Evolutionary conservation across 2,888 invertebrate species (phyloP).

Genomic region (Diadegma fenestrale): DNA sequence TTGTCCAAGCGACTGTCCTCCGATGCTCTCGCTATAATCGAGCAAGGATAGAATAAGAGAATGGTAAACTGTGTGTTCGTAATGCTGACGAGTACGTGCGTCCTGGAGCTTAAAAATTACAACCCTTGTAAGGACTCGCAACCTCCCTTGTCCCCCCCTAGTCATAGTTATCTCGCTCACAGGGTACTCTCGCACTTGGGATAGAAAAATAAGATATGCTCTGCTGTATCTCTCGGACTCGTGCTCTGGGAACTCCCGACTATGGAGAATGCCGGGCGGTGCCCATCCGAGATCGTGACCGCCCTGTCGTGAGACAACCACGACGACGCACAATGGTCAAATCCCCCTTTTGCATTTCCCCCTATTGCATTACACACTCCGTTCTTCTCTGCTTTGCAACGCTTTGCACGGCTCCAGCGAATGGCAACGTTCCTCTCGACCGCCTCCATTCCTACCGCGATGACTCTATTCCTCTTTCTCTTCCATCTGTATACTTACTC

Average conservation of each 20-base stretch:
- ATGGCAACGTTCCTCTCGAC: conserved; percentile 13
- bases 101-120: conserved; percentile 70
- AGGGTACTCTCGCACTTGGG: conserved; percentile 64
- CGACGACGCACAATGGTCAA: conserved; percentile 26
- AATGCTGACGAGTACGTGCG: conserved; percentile 71
- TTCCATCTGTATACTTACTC: background rate
- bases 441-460: background rate
- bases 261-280: conserved; percentile 77
- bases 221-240: conserved; percentile 20
- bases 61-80: conserved; percentile 26
- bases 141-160: conserved; percentile 61
- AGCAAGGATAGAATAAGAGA: conserved; percentile 21
- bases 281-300: conserved; percentile 79
- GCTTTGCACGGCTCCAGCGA: conserved; percentile 6
- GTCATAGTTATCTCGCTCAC: conserved; percentile 64
- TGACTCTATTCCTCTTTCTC: conserved; percentile 9
- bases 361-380: conserved; percentile 30
- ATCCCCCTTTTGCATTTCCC: conserved; percentile 13
- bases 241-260: conserved; percentile 15
- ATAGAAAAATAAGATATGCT: conserved; percentile 79
- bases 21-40: conserved; percentile 41
- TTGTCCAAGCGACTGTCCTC: conserved; percentile 30
- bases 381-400: conserved; percentile 2
- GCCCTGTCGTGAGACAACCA: conserved; percentile 65
- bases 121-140: conserved; percentile 78